Evolutionary conservation across 1,140 invertebrate species (phyloP), one percentile per base, ranked within the genome.

Genomic region (Drosophila bifasciata): DNA sequence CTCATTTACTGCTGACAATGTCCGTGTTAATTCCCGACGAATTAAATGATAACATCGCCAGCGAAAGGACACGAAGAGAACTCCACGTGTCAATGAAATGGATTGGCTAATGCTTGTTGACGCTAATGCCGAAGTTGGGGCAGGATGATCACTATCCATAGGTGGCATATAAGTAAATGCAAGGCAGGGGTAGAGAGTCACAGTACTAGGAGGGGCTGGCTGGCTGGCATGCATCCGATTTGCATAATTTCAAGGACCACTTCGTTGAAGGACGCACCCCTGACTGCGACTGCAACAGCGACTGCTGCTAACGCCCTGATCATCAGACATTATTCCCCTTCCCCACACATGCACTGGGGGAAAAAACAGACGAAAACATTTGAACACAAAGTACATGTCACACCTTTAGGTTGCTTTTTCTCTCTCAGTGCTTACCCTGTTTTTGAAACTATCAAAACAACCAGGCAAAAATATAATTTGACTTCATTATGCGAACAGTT

Each of bases 401-500:
- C 23, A 11, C 32, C 13, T 36, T 11, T 4, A 4, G 32, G 9
- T 13, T 0, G 9, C 4, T 11, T 4, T 11, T 11, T 36, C n/a
- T 36, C 32, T 36, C 11, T 13, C 32, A 36, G 32, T 36, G 32
- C 11, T 36, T 36, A 3, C 32, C 32, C 32, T 32, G 16, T 23
- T 23, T 1, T 21, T 11, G 1, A 16, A 53, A 39, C 43, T 45
- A 17, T 16, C 9, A 7, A 45, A 45, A 45, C 6, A 41, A 51
- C 17, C 39, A 48, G 48, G 44, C 45, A 46, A 21, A 67, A 75
- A 71, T 66, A 76, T 83, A 88, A 88, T 88, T 88, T 90, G 78
- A 76, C 88, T 90, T 90, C 76, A 90, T 90, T 90, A 90, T 90
- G 83, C 83, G 88, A 90, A 90, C 88, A 90, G 88, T 90, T 89